Percentiles rank a stretch among this genome's conserved stretches.
Evolutionary conservation across 1,140 invertebrate genomes (phyloP).

Genomic region (Diabrotica undecimpunctata): DNA sequence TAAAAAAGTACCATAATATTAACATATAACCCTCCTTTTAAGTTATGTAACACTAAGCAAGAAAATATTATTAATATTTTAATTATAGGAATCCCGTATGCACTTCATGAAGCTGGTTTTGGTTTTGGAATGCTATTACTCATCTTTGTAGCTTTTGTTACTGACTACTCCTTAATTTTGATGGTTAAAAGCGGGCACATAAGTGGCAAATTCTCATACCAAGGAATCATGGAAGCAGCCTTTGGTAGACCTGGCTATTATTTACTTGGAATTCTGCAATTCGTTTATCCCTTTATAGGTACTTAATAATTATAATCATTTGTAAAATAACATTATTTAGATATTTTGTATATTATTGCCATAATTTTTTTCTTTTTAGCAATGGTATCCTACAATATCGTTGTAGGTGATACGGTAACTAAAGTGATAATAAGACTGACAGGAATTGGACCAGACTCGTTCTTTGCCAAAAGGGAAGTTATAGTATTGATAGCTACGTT

Average conservation of each 20-base stretch:
- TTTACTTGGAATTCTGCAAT: slow-evolving; percentile 73
- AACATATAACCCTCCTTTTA: too few species aligned
- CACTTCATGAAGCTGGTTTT: slow-evolving; percentile 76
- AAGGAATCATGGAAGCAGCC: slow-evolving; percentile 78
- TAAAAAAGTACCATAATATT: too few species aligned
- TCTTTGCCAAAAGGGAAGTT: slow-evolving; percentile 68
- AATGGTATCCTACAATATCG: slow-evolving; percentile 88
- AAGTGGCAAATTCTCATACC: slow-evolving; percentile 79
- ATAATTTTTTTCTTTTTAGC: slow-evolving; percentile 57
- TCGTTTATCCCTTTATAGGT: slow-evolving; percentile 80
- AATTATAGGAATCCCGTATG: slow-evolving; percentile 72
- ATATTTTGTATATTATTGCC: too few species aligned
- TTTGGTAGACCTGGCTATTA: slow-evolving; percentile 80
- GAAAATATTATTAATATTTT: too few species aligned
- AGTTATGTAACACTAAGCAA: too few species aligned
- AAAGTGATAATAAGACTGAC: slow-evolving; percentile 72
- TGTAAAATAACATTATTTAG: too few species aligned
- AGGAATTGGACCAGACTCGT: slow-evolving; percentile 53
- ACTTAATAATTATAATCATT: too few species aligned
- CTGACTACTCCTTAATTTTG: slow-evolving; percentile 80
- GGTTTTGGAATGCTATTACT: slow-evolving; percentile 71
- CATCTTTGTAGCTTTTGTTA: slow-evolving; percentile 71
- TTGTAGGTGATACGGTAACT: slow-evolving; percentile 84
- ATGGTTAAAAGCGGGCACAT: slow-evolving; percentile 77
- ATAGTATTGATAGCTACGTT: slow-evolving; percentile 75